Conservation (phyloP, 2,113 vertebrate species). For the Tachysurus vachellii region DNA sequence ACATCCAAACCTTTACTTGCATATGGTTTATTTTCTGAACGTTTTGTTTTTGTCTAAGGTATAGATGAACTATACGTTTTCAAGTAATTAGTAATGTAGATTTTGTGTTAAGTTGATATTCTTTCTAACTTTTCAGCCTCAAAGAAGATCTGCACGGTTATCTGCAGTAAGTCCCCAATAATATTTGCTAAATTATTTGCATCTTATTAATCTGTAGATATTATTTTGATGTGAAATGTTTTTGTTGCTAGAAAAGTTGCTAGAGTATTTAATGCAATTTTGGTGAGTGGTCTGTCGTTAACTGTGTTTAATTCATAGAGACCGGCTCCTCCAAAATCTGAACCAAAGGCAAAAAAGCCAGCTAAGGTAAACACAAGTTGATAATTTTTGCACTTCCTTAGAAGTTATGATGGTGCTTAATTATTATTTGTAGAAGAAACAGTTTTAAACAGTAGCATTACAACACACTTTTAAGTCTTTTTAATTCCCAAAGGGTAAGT, state of each 20-base stretch:
- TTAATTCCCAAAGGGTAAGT: too few relatives aligned
- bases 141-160: slow-evolving; percentile 92
- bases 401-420: neutral
- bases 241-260: neutral
- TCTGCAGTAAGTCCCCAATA: slow-evolving; percentile 80
- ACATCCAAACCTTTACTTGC: neutral
- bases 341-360: slow-evolving; percentile 87
- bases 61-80: neutral
- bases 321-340: slow-evolving; percentile 77
- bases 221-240: neutral
- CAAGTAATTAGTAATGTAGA: neutral
- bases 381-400: neutral
- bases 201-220: neutral
- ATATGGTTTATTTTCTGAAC: neutral
- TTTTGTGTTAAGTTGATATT: slow-evolving; percentile 5
- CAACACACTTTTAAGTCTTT: too few relatives aligned
- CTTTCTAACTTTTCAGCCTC: slow-evolving; percentile 75
- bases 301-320: slow-evolving; percentile 67
- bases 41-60: neutral
- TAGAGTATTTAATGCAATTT: neutral
- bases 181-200: neutral
- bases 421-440: neutral
- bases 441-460: neutral
- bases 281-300: neutral
- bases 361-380: slow-evolving; percentile 76